phyloP scores from a whole-genome alignment of 2,113 vertebrate species.

The Corvus moneduloides region DNA sequence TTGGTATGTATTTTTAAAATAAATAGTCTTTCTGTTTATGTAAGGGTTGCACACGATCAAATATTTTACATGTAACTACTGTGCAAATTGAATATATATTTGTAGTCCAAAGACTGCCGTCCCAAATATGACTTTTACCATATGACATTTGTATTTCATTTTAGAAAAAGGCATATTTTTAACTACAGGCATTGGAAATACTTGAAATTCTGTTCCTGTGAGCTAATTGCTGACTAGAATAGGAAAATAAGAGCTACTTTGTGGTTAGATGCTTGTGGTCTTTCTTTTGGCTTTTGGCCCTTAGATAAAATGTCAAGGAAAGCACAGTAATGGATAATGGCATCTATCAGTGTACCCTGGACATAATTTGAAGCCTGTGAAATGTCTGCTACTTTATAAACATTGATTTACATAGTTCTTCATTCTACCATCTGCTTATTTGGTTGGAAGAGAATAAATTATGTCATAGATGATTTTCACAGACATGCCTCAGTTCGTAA shows the following conservation, averaged over 20 bases:
- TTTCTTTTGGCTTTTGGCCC: slow-evolving; percentile 51
- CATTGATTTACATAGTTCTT: slow-evolving; percentile 19
- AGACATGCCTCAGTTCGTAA: slow-evolving; percentile 20
- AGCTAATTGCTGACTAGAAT: slow-evolving; percentile 51
- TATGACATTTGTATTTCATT: slow-evolving; percentile 30
- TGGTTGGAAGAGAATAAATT: slow-evolving; percentile 22
- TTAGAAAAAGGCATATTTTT: slow-evolving; percentile 57
- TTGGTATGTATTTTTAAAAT: not conserved
- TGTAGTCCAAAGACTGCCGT: not conserved
- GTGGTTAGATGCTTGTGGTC: slow-evolving; percentile 53
- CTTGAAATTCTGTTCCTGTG: slow-evolving; percentile 65
- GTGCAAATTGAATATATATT: not conserved
- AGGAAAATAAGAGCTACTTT: slow-evolving; percentile 59
- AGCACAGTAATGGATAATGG: not conserved
- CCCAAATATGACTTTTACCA: not conserved
- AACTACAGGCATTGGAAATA: slow-evolving; percentile 51
- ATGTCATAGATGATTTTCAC: slow-evolving; percentile 40
- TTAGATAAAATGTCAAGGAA: slow-evolving; percentile 52
- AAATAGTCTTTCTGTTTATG: not conserved
- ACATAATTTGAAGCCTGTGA: slow-evolving; percentile 42
- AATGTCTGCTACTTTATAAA: slow-evolving; percentile 42
- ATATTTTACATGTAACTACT: not conserved
- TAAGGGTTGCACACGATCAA: not conserved
- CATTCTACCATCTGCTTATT: not conserved
- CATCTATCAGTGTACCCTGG: not conserved